A percentile compares a stretch with the other conserved stretches of the same genome.
Conservation (phyloP, 2,888 invertebrate genomes). For the Dasypogon diadema region DNA sequence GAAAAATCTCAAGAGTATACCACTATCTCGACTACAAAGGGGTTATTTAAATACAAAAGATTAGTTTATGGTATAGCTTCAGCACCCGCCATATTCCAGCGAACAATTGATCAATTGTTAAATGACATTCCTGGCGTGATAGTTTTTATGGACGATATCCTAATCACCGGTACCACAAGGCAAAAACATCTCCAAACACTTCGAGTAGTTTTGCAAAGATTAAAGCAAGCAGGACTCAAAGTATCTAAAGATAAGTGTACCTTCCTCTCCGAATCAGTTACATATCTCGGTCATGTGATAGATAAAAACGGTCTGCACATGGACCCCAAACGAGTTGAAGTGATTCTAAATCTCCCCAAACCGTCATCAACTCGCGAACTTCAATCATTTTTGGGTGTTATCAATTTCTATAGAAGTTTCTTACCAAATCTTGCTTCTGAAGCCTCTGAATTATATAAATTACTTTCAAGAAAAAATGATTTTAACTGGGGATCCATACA, state of each 20-base stretch:
- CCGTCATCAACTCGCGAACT: not conserved
- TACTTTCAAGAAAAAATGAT: constrained; percentile 54
- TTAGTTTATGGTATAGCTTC: constrained; percentile 64
- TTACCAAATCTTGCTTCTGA: constrained; percentile 60
- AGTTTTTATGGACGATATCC: constrained; percentile 60
- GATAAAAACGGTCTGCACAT: not conserved
- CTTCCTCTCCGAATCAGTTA: constrained; percentile 53
- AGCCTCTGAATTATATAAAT: constrained; percentile 60
- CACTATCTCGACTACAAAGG: constrained; percentile 60
- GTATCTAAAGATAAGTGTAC: constrained; percentile 57
- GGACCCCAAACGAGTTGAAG: not conserved
- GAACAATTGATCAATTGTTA: constrained; percentile 61
- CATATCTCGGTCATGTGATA: constrained; percentile 59
- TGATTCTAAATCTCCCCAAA: not conserved
- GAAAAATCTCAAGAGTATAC: constrained; percentile 59
- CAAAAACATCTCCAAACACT: constrained; percentile 54
- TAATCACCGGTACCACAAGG: constrained; percentile 58
- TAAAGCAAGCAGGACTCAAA: constrained; percentile 56
- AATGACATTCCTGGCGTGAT: constrained; percentile 56
- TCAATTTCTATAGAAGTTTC: constrained; percentile 65
- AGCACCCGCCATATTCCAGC: constrained; percentile 64
- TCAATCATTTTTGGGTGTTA: constrained; percentile 61
- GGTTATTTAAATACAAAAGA: constrained; percentile 54
- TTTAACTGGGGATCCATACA: not conserved
- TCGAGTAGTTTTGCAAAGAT: constrained; percentile 57